phyloP scores from a whole-genome alignment of 1,140 invertebrate species.

The Aricia agestis region DNA sequence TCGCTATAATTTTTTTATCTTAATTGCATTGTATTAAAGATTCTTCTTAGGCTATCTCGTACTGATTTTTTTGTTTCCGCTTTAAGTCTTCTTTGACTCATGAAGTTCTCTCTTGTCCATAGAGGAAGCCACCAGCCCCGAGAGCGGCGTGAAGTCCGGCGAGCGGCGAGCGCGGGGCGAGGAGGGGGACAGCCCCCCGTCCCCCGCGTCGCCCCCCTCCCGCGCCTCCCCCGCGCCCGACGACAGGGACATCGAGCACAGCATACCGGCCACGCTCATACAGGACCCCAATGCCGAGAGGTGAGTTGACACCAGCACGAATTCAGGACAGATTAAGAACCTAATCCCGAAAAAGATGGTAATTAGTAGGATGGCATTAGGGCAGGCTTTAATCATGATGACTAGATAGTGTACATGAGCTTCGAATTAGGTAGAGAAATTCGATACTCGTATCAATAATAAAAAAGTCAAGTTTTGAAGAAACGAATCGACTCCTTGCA shows the following conservation, averaged over 20 bases:
- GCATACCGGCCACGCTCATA: conserved; percentile 74
- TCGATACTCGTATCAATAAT: too few species aligned
- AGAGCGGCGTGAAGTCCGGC: conserved; percentile 63
- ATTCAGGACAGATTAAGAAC: too few species aligned
- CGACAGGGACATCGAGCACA: conserved; percentile 71
- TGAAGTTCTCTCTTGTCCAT: conserved; percentile 44
- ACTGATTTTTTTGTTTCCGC: too few species aligned
- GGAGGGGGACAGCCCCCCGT: conserved; percentile 37
- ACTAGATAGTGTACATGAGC: too few species aligned
- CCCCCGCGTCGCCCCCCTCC: conserved; percentile 50
- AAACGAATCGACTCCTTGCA: background rate
- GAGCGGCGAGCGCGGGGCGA: conserved; percentile 46
- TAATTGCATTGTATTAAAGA: too few species aligned
- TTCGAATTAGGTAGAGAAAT: too few species aligned
- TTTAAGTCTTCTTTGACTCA: background rate
- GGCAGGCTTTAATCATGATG: too few species aligned
- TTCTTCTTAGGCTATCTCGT: too few species aligned
- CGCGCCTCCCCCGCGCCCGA: conserved; percentile 52
- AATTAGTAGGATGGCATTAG: too few species aligned
- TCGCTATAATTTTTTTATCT: too few species aligned
- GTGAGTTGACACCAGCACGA: conserved; percentile 35
- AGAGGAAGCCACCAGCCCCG: conserved; percentile 70
- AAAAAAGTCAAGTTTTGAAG: background rate
- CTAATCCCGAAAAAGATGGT: too few species aligned
- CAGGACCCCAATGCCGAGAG: conserved; percentile 74